Conservation (phyloP, 2,113 vertebrate genomes). For the Pterocles orientalis region DNA sequence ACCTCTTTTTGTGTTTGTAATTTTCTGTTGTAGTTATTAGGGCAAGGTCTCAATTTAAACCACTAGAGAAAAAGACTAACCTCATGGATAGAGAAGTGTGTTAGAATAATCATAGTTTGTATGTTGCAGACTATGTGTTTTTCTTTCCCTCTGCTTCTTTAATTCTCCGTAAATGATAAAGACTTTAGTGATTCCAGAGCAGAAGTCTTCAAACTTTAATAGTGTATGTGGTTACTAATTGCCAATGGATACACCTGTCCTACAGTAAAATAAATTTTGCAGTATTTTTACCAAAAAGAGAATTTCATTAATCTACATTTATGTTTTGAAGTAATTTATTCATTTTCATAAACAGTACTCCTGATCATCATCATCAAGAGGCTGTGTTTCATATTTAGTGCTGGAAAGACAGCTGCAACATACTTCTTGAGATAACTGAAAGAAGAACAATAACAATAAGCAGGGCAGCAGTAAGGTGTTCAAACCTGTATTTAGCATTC, state of each 20-base stretch:
- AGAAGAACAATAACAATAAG: not conserved
- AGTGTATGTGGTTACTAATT: not conserved
- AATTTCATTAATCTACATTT: not conserved
- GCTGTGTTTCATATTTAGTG: not conserved
- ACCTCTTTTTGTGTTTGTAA: not conserved
- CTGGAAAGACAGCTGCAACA: not conserved
- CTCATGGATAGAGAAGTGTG: not conserved
- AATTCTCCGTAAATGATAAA: fast-evolving
- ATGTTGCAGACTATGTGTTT: not conserved
- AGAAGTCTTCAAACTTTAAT: not conserved
- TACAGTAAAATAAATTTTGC: not conserved
- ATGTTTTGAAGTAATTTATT: not conserved
- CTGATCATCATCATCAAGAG: not conserved
- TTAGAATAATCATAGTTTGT: not conserved
- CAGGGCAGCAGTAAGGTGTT: not conserved
- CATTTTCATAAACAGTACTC: not conserved
- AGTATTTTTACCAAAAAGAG: not conserved
- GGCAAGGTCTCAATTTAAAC: not conserved
- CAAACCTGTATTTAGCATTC: not conserved
- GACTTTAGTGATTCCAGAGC: not conserved
- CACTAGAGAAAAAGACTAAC: not conserved
- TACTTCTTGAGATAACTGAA: not conserved
- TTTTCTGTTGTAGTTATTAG: not conserved
- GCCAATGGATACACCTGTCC: not conserved
- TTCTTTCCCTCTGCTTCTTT: not conserved